Evolutionary conservation across 30 jellyfish, hydroid and myxozoan genomes (phyloP), one percentile per base, ranked within the genome.

Genomic region (Aurelia aurita complex sp. Pacific): DNA sequence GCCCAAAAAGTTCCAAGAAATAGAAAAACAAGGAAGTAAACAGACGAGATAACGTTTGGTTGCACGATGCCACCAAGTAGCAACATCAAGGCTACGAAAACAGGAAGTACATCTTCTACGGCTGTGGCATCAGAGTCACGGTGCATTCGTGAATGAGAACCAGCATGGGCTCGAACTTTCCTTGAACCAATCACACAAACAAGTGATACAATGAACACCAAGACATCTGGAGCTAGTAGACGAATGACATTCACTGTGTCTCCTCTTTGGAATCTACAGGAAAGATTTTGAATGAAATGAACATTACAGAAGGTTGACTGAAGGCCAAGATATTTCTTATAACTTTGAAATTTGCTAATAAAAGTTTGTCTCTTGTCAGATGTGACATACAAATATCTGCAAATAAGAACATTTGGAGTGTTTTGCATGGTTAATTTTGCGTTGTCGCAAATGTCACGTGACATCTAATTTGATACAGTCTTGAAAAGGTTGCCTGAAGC

Each of bases 1-100:
- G 98, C 98, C 98, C 98, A 94, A 61, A 87, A 85, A 5, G 96
- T 75, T n/a, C 98, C 98, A n/a, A 94, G 83, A 50, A 94, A 80
- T 23, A 94, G 59, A 69, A 94, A 94, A 14, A 83, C 67, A 12
- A 94, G 83, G 65, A 94, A 94, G 80, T 94, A 94, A 13, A 94
- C 79, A 13, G 98, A 80, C 12, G 98, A 78, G 15, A 94, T 64
- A 13, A 88, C 91, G 74, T 94, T 94, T 3, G 98, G 98, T 74
- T 84, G 96, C 68, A 85, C 89, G 63, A 94, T 88, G 34, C 98
- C 98, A 42, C 97, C 97, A 38, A 89, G 87, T 38, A 88, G 94
- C 81, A 94, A 67, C 89, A 88, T 79, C 82, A 94, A 84, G 57
- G 96, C 97, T 10, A 73, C 94, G 46, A 94, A 77, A 14, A 88